phyloP scores from a whole-genome alignment of 2,888 invertebrate species.

The Pristionchus arcanus region DNA sequence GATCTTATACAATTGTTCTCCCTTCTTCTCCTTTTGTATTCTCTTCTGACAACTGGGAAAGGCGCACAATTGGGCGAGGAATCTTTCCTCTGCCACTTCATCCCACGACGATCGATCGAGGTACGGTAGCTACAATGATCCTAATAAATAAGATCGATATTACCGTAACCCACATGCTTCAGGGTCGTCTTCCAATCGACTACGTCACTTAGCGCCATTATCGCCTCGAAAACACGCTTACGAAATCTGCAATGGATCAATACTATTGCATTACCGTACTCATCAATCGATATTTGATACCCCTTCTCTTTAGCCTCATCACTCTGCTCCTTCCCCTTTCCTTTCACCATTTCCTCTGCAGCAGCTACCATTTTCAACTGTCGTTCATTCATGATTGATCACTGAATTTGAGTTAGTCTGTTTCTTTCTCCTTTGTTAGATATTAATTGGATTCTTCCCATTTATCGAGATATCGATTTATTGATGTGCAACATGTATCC shows the following conservation, averaged over 20 bases:
- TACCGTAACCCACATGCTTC: constrained; percentile 42
- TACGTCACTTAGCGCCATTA: constrained; percentile 45
- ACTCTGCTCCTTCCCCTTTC: constrained; percentile 30
- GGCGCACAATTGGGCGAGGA: constrained; percentile 39
- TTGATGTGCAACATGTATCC: constrained; percentile 33
- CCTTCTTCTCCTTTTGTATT: not conserved
- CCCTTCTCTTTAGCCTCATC: constrained; percentile 29
- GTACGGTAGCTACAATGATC: constrained; percentile 8
- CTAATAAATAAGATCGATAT: not conserved
- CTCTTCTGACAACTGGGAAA: constrained; percentile 43
- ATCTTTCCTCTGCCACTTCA: constrained; percentile 49
- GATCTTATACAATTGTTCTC: constrained; percentile 29
- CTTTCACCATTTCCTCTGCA: constrained; percentile 41
- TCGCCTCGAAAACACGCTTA: constrained; percentile 54
- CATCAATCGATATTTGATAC: not conserved
- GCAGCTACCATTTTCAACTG: constrained; percentile 43
- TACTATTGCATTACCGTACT: not conserved
- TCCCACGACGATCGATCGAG: constrained; percentile 51
- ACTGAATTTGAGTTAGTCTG: not conserved
- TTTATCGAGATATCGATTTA: constrained; percentile 37
- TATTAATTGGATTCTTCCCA: not conserved
- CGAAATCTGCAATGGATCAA: constrained; percentile 14
- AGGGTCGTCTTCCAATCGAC: not conserved
- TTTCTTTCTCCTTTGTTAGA: not conserved
- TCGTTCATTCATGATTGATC: constrained; percentile 31